Conservation (phyloP, 2,113 vertebrate genomes). For the Tragelaphus imberbis region DNA sequence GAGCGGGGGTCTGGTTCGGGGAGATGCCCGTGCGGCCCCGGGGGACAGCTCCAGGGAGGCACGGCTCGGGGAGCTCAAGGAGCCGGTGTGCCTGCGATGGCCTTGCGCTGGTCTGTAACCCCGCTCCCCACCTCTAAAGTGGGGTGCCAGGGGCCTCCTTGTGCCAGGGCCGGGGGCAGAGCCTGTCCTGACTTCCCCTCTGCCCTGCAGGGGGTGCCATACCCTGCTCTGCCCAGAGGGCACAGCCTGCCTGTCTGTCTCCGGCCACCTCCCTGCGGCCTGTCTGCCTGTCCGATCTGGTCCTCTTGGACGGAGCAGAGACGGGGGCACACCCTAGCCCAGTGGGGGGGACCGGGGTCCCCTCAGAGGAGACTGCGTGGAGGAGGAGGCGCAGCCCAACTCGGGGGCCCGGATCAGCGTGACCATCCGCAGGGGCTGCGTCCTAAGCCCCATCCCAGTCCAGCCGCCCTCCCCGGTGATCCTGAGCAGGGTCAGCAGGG, state of each 20-base stretch:
- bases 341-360: too few species aligned
- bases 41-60: not conserved
- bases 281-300: not conserved
- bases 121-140: not conserved
- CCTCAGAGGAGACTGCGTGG: not conserved
- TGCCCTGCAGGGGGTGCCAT: not conserved
- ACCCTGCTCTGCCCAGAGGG: not conserved
- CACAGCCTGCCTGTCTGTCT: not conserved
- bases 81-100: rapidly evolving
- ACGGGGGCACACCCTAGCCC: rapidly evolving
- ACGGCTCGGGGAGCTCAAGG: rapidly evolving
- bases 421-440: not conserved
- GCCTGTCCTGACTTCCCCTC: not conserved
- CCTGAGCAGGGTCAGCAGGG: not conserved
- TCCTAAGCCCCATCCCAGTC: not conserved
- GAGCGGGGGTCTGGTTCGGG: rapidly evolving
- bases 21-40: rapidly evolving
- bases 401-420: rapidly evolving
- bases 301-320: not conserved
- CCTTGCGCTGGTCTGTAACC: not conserved
- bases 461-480: not conserved
- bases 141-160: not conserved
- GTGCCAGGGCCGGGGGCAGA: not conserved
- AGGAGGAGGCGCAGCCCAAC: not conserved
- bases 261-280: not conserved